A percentile compares a stretch with the other conserved stretches of the same genome.
phyloP scores from a whole-genome alignment of 1,140 invertebrate genomes.

The Sminthurinus signatus region DNA sequence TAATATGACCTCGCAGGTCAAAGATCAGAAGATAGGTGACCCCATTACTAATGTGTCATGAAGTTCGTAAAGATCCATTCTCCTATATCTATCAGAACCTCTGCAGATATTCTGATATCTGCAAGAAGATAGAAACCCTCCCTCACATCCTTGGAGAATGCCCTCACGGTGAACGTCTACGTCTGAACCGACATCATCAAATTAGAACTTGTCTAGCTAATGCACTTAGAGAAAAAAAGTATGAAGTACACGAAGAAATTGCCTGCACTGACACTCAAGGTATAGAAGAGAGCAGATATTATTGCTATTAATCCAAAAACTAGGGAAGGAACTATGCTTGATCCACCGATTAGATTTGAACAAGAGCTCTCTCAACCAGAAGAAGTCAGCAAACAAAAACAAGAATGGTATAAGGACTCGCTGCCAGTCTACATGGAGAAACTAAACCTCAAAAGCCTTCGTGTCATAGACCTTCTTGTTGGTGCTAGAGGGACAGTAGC shows the following conservation, averaged over 20 bases:
- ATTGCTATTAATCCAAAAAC: not conserved
- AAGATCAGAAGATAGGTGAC: no score
- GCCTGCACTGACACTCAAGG: not conserved
- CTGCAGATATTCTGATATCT: slow-evolving; percentile 1
- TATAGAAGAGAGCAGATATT: not conserved
- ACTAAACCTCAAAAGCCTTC: not conserved
- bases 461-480: not conserved
- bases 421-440: not conserved
- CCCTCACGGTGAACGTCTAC: no score
- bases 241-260: not conserved
- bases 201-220: no score
- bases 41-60: no score
- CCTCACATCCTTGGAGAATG: no score
- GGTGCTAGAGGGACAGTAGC: slow-evolving; percentile 4
- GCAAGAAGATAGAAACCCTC: no score
- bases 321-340: slow-evolving; percentile 3
- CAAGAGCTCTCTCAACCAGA: not conserved
- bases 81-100: not conserved
- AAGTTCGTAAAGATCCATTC: no score
- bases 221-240: not conserved
- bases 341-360: slow-evolving; percentile 17
- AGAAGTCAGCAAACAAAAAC: slow-evolving; percentile 1
- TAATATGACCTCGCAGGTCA: no score
- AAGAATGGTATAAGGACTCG: not conserved
- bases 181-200: no score